Evolutionary conservation across 2,113 vertebrate species (phyloP), one percentile per base, ranked within the genome.

Genomic region (Gadus macrocephalus): DNA sequence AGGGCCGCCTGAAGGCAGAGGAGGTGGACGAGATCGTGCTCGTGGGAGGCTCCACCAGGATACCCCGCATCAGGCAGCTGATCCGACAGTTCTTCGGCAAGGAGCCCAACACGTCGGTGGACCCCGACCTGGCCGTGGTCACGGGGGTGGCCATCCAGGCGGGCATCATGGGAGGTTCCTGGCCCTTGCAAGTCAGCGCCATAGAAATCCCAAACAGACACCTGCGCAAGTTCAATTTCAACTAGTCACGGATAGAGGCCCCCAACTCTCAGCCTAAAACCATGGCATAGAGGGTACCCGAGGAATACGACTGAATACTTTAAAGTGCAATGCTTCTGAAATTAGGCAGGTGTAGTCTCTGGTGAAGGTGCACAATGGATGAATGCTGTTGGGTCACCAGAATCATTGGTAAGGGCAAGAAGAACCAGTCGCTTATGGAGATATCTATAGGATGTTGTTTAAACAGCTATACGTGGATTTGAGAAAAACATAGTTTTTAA

Each of bases 121-220:
- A 99, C 85, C 97, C 97, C 0, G 97, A 99, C 79, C 83, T 98
- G 73, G 97, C 97, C 0, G 97, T 98, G 75, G 97, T 98, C 15
- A 99, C 73, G 0, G 97, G 97, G 0, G 96, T 98, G 78, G 94
- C 97, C 55, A 93, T 99, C 67, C 97, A 98, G 81, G 97, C 97
- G 0, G 97, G 97, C 59, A 98, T 98, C 73, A 94, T 96, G 91
- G 94, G 94, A 0, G 97, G 96, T 4, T 96, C 97, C 15, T 99
- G 97, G 97, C 97, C 97, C 53, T 89, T 99, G 20, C 96, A 97
- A 91, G 97, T 99, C 82, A 98, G 97, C 17, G 97, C 97, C 16
- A 88, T 98, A 79, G 97, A 99, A 87, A 98, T 98, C 74, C 96
- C 96, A 70, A 99, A 96, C 86, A 95, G 90, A 80, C 93, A 96